phyloP scores from a whole-genome alignment of 2,888 invertebrate species.

The Clepsis dumicolana region DNA sequence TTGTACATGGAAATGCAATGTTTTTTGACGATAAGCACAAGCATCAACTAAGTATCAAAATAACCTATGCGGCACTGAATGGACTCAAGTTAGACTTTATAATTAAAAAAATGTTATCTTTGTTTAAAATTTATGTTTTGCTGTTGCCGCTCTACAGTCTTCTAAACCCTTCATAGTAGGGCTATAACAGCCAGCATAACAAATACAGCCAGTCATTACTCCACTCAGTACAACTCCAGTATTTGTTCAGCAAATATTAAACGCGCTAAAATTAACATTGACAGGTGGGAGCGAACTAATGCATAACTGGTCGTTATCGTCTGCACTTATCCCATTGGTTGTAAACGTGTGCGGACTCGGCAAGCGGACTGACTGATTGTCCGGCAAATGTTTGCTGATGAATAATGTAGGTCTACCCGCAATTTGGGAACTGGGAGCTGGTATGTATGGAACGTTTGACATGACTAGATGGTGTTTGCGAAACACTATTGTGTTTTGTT shows the following conservation, averaged over 20 bases:
- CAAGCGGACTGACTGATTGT: conserved; percentile 34
- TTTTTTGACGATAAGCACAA: too few species aligned
- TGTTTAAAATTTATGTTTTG: too few species aligned
- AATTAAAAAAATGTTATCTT: too few species aligned
- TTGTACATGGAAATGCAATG: too few species aligned
- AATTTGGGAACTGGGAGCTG: conserved; percentile 15
- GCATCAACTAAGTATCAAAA: too few species aligned
- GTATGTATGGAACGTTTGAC: conserved; percentile 13
- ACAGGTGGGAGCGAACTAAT: conserved; percentile 35
- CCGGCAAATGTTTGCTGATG: conserved; percentile 28
- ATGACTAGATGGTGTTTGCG: conserved; percentile 1
- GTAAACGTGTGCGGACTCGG: conserved; percentile 24
- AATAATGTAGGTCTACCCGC: conserved; percentile 27
- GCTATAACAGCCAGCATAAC: not conserved
- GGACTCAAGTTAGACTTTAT: too few species aligned
- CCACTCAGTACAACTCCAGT: conserved; percentile 5
- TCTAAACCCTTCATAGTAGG: too few species aligned
- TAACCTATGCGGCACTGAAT: too few species aligned
- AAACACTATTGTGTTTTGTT: not conserved
- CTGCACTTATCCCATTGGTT: conserved; percentile 20
- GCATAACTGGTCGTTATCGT: conserved; percentile 39
- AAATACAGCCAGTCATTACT: conserved; percentile 3
- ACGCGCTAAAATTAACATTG: conserved; percentile 26
- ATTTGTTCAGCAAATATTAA: conserved; percentile 13
- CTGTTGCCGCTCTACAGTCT: too few species aligned